Evolutionary conservation across 2,113 vertebrate genomes (phyloP).

Genomic region (Hystrix brachyura): DNA sequence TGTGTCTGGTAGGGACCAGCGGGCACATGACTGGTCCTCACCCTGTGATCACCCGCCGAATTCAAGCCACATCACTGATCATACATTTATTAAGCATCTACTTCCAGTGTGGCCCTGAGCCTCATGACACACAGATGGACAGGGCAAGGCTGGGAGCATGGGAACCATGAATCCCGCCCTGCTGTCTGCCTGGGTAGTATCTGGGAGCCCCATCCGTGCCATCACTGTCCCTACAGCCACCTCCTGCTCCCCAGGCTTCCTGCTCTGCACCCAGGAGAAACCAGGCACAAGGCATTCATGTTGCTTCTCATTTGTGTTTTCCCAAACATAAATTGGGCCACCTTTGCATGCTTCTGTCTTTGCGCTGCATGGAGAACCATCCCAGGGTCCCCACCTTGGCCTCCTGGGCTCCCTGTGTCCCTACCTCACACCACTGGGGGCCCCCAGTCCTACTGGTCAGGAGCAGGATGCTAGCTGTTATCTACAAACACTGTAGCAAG

Average conservation of each 20-base stretch:
- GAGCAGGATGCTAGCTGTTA: too few relatives aligned
- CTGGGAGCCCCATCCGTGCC: accelerated
- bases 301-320: not conserved
- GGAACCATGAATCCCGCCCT: accelerated
- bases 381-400: not conserved
- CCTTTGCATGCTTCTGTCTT: not conserved
- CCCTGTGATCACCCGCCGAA: accelerated
- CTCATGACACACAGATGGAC: accelerated
- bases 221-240: accelerated
- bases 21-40: accelerated
- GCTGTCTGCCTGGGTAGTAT: not conserved
- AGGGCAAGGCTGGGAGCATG: accelerated
- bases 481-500: not conserved
- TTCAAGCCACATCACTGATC: accelerated
- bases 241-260: accelerated
- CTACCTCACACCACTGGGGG: accelerated
- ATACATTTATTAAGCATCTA: too few relatives aligned
- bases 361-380: accelerated
- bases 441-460: accelerated
- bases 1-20: not conserved
- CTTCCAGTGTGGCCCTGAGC: accelerated
- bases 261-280: too few relatives aligned
- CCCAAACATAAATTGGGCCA: not conserved
- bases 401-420: not conserved
- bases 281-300: not conserved